Evolutionary conservation across 2,113 vertebrate species (phyloP).

Genomic region (Eurypyga helias): DNA sequence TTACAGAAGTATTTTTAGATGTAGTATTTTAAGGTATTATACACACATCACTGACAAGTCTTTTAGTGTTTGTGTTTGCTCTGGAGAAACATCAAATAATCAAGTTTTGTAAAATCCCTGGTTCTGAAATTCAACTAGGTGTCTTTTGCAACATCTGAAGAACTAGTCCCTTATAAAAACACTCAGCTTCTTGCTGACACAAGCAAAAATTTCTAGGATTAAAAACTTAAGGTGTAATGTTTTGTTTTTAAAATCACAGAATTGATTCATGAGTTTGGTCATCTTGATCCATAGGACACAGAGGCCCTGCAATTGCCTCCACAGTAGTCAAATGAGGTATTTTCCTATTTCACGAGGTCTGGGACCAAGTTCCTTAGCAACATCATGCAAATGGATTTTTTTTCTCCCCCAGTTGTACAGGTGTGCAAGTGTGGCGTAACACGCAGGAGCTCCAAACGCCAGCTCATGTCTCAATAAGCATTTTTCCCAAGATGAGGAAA

Average conservation of each 20-base stretch:
- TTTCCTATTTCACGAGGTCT: neutral
- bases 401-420: neutral
- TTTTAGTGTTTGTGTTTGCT: neutral
- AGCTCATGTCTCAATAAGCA: neutral
- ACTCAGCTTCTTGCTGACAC: neutral
- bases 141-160: neutral
- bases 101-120: neutral
- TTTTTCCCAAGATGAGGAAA: slow-evolving; percentile 14
- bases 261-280: neutral
- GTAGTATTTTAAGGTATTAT: neutral
- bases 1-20: neutral
- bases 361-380: neutral
- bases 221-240: neutral
- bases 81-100: neutral
- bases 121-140: neutral
- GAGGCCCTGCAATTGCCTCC: neutral
- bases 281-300: neutral
- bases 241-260: neutral
- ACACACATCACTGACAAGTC: neutral
- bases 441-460: neutral
- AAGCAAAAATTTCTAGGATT: neutral
- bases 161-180: neutral
- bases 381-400: neutral
- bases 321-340: neutral
- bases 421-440: neutral